These are phyloP conservation scores for Riptortus pedestris DNA, from an alignment of 1,140 invertebrate genomes.

Conservation along the genomic window DNA sequence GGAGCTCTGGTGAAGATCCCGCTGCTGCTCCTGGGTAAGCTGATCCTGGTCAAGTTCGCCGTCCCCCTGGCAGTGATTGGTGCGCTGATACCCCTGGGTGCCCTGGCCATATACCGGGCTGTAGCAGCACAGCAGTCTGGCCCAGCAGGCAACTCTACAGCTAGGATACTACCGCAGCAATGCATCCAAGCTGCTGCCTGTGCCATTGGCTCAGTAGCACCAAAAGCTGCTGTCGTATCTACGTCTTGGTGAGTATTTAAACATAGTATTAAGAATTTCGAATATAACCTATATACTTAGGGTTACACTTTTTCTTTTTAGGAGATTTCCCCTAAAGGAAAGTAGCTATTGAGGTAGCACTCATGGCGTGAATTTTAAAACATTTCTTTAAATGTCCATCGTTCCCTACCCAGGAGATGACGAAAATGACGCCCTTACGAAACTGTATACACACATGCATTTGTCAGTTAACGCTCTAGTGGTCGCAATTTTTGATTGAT, in stretches of 20 bases:
- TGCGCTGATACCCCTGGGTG: slow-evolving; percentile 16
- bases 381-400: no score
- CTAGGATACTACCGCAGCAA: not conserved
- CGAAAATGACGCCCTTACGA: no score
- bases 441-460: no score
- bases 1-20: slow-evolving; percentile 21
- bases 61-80: slow-evolving; percentile 12
- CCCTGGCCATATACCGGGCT: not conserved
- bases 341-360: no score
- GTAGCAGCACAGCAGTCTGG: not conserved
- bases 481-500: no score
- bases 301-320: no score
- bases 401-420: no score
- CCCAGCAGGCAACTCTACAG: not conserved
- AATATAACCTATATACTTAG: no score
- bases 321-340: no score
- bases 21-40: slow-evolving; percentile 14
- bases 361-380: no score
- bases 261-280: not conserved
- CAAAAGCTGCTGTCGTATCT: not conserved
- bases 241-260: not conserved
- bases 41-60: slow-evolving; percentile 18
- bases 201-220: slow-evolving; percentile 14
- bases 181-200: slow-evolving; percentile 21
- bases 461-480: no score